A percentile compares a stretch with the other conserved stretches of the same genome.
Conservation (phyloP, 2,797 vertebrate genomes). For the Eidolon dupreanum region DNA sequence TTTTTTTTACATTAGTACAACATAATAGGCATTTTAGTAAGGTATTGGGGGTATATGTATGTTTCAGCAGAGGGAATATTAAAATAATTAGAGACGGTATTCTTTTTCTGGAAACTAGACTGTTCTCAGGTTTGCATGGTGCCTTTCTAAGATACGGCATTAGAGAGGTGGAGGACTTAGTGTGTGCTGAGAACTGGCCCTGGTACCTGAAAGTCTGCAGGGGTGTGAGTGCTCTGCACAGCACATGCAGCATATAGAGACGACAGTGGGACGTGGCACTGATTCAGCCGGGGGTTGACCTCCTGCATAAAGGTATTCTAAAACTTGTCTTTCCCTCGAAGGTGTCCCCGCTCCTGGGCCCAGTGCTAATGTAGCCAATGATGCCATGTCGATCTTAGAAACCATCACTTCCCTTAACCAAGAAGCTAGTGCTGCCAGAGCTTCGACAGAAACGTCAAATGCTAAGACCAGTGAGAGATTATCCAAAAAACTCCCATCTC, state of each 20-base stretch:
- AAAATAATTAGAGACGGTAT: neutral
- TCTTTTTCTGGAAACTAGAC: neutral
- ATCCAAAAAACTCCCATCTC: slow-evolving; percentile 83
- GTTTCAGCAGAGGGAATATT: neutral
- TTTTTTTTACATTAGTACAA: neutral
- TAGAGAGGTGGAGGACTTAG: neutral
- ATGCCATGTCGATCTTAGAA: slow-evolving; percentile 96
- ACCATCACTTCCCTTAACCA: slow-evolving; percentile 94
- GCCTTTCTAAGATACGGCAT: neutral
- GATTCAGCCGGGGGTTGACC: neutral
- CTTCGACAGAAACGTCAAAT: slow-evolving; percentile 84
- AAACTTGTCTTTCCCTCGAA: slow-evolving; percentile 76
- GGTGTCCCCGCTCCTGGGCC: slow-evolving; percentile 85
- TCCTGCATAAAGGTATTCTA: neutral
- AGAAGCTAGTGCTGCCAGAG: slow-evolving; percentile 90
- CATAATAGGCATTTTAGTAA: slow-evolving; percentile 4
- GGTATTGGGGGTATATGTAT: neutral
- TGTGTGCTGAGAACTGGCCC: neutral
- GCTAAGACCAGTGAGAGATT: slow-evolving; percentile 82
- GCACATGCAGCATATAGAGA: neutral
- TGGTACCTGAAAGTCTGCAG: neutral
- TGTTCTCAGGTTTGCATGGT: neutral
- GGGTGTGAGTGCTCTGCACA: neutral
- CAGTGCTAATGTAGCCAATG: slow-evolving; percentile 85
- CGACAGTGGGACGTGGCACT: neutral